Base-by-base conservation (phyloP, 2,888 invertebrate species). In the Leptura quadrifasciata region DNA sequence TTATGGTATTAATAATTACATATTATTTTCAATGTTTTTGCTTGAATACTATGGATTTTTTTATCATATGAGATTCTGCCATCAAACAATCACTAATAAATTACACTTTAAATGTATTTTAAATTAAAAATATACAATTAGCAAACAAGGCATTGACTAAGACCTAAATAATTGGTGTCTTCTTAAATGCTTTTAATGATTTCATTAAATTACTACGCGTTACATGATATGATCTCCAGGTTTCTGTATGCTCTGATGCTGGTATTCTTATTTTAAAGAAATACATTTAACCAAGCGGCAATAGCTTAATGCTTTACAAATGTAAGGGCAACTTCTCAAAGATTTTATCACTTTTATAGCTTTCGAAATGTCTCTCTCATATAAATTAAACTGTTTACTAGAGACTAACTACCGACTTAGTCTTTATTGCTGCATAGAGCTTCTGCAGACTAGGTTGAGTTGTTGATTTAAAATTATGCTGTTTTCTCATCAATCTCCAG, bases 291-390 rank as follows among this genome's bases (percentile, higher is more conserved):
- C 10, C 31, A 67, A 74, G 73, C 76, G 68, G 78, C 76, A 77
- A 76, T 80, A 35, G 71, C 71, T 77, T 77, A 76, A 80, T 76
- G 70, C 63, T 77, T 76, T 76, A 78, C 77, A 78, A 79, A 76
- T 76, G 76, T 77, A 80, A 65, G 74, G 63, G 58, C 64, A 65
- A 74, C 73, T 74, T 75, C 57, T 77, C 72, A 61, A 74, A 81
- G 81, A 81, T 81, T 76, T 74, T 81, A 81, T 81, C 81, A 70
- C 68, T 76, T 81, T 81, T 77, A 81, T 76, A 73, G 72, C 74
- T 76, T 74, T 75, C 67, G 71, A 74, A 76, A 72, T 70, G 75
- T 63, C 77, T 67, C 74, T 79, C 76, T 72, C 79, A 81, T 78
- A 79, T 81, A 81, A 81, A 79, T 79, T 74, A 76, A 55, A 63